These are phyloP conservation scores for Charina bottae DNA, from an alignment of 2,113 vertebrate species.

Conservation along the genomic window DNA sequence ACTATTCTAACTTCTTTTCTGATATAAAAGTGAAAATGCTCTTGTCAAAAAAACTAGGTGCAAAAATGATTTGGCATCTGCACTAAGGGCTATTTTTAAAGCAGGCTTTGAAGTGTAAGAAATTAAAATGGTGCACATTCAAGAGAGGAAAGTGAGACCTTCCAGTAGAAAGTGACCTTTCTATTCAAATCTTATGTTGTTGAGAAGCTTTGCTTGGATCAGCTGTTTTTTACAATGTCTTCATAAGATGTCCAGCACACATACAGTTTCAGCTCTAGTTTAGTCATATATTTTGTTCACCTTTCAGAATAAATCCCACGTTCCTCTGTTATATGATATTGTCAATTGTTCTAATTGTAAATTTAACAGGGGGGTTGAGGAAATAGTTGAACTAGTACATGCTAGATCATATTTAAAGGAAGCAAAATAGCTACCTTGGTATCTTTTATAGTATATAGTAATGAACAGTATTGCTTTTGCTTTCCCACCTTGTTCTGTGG, in stretches of 20 bases:
- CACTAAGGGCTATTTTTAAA: not conserved
- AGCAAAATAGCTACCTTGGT: slow-evolving; percentile 14
- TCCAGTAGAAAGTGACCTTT: not conserved
- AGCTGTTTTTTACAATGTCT: fast-evolving
- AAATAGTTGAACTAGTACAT: not conserved
- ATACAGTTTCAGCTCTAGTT: too few relatives aligned
- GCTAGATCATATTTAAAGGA: slow-evolving; percentile 24
- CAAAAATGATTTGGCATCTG: not conserved
- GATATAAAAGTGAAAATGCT: not conserved
- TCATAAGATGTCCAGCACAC: not conserved
- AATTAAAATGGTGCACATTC: not conserved
- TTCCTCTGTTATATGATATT: not conserved
- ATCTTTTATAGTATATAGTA: not conserved
- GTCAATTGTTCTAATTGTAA: not conserved
- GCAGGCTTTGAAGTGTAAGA: not conserved
- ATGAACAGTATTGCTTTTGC: not conserved
- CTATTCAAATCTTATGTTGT: not conserved
- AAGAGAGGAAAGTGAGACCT: not conserved
- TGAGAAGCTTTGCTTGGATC: not conserved
- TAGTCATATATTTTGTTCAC: not conserved
- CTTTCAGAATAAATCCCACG: not conserved
- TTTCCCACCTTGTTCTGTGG: slow-evolving; percentile 27
- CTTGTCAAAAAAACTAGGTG: not conserved
- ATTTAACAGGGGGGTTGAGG: not conserved
- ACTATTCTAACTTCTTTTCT: not conserved